A percentile compares a stretch with the other conserved stretches of the same genome.
phyloP scores from a whole-genome alignment of 2,113 vertebrate genomes.

The Martes martes region DNA sequence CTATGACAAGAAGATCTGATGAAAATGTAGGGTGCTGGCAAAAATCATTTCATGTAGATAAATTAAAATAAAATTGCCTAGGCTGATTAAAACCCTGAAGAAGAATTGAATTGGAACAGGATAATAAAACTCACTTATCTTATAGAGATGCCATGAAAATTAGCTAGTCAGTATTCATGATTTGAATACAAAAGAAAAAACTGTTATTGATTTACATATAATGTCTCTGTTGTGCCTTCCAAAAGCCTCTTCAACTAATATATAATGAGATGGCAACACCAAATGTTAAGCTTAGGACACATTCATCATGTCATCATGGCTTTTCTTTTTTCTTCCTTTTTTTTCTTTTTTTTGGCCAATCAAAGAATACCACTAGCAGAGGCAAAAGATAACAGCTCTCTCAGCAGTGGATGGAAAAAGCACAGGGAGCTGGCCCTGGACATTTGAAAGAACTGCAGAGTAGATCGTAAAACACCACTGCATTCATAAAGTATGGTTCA shows the following conservation, averaged over 20 bases:
- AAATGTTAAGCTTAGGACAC: slow-evolving; percentile 3
- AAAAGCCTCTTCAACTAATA: slow-evolving; percentile 26
- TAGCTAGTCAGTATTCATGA: slow-evolving; percentile 57
- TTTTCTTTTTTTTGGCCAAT: neutral
- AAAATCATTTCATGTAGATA: slow-evolving; percentile 47
- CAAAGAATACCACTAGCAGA: neutral
- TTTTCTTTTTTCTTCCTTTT: neutral
- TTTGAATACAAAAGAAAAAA: slow-evolving; percentile 55
- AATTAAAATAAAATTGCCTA: slow-evolving; percentile 49
- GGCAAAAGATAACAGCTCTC: neutral
- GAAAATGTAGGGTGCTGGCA: slow-evolving; percentile 48
- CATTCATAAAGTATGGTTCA: slow-evolving; percentile 8
- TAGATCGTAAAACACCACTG: slow-evolving; percentile 27
- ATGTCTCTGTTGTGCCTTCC: slow-evolving; percentile 39
- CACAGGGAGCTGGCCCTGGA: neutral
- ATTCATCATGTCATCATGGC: slow-evolving; percentile 18
- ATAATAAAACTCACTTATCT: slow-evolving; percentile 64
- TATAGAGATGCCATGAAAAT: slow-evolving; percentile 58
- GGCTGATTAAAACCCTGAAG: slow-evolving; percentile 61
- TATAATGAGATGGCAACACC: neutral
- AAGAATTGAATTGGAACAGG: slow-evolving; percentile 58
- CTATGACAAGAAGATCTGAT: slow-evolving; percentile 35
- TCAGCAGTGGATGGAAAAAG: neutral
- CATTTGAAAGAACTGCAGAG: neutral
- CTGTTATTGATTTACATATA: slow-evolving; percentile 63